Conservation (phyloP, 1,140 invertebrate species). For the Anastrepha ludens region DNA sequence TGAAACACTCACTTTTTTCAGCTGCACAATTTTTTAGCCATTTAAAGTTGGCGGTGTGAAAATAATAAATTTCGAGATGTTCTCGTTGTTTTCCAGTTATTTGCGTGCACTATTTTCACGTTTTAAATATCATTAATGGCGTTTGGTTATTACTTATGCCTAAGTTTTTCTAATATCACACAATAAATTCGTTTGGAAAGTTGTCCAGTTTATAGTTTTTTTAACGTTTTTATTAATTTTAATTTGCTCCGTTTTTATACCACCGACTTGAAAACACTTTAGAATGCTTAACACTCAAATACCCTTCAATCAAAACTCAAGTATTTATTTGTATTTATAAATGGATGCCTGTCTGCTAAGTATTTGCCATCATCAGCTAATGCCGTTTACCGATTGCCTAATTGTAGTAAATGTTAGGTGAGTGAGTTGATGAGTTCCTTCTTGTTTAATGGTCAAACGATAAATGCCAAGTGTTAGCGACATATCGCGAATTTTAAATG, state of each 20-base stretch:
- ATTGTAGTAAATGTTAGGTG: background rate
- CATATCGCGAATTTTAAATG: constrained; percentile 73
- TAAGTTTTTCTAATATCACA: constrained; percentile 22
- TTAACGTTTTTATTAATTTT: background rate
- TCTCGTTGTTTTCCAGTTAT: background rate
- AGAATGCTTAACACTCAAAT: background rate
- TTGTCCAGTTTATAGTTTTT: background rate
- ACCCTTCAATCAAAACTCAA: background rate
- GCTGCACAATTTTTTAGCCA: background rate
- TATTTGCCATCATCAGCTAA: background rate
- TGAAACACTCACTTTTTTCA: constrained; percentile 5
- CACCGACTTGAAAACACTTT: constrained; percentile 3
- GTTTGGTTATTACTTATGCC: background rate
- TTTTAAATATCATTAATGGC: background rate
- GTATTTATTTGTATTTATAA: background rate
- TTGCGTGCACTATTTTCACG: background rate
- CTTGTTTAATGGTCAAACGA: constrained; percentile 57
- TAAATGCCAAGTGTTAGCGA: constrained; percentile 73
- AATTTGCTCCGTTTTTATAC: background rate
- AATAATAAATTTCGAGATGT: background rate
- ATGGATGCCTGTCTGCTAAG: background rate
- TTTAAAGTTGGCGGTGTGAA: background rate
- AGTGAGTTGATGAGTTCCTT: constrained; percentile 12
- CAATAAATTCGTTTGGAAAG: constrained; percentile 3
- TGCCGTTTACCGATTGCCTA: background rate